Conservation (phyloP, 2,888 invertebrate species). For the Ellobium chinense region DNA sequence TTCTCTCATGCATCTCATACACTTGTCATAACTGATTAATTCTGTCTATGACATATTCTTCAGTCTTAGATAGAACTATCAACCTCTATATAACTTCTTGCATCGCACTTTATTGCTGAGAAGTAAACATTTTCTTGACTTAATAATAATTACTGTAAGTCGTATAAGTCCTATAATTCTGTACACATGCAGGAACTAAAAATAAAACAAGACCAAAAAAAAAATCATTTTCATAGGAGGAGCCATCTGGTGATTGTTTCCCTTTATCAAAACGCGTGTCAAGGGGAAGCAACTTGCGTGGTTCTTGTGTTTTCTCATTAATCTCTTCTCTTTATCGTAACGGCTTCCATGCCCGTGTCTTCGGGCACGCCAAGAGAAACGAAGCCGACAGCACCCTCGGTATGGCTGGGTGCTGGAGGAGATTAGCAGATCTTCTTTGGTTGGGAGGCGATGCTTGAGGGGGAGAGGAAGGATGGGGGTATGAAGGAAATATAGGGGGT, state of each 20-base stretch:
- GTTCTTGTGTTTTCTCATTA: conserved; percentile 27
- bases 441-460: too few relatives aligned
- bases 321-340: conserved; percentile 35
- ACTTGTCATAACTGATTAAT: too few relatives aligned
- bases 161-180: too few relatives aligned
- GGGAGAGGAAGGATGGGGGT: neutral
- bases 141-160: too few relatives aligned
- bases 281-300: conserved; percentile 15
- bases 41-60: too few relatives aligned
- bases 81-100: too few relatives aligned
- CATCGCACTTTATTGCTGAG: too few relatives aligned
- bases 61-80: too few relatives aligned
- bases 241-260: conserved; percentile 28
- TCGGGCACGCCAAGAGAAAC: conserved; percentile 4
- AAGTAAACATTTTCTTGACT: too few relatives aligned
- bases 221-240: neutral
- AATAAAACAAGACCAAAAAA: neutral
- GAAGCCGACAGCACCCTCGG: conserved; percentile 24
- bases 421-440: conserved; percentile 4
- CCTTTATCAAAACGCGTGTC: conserved; percentile 27
- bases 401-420: neutral
- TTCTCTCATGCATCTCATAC: too few relatives aligned
- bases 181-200: too few relatives aligned
- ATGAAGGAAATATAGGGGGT: too few relatives aligned
- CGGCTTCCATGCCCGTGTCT: conserved; percentile 35